Base-by-base conservation (phyloP, 1,140 invertebrate species). In the Heterodera carotae region DNA sequence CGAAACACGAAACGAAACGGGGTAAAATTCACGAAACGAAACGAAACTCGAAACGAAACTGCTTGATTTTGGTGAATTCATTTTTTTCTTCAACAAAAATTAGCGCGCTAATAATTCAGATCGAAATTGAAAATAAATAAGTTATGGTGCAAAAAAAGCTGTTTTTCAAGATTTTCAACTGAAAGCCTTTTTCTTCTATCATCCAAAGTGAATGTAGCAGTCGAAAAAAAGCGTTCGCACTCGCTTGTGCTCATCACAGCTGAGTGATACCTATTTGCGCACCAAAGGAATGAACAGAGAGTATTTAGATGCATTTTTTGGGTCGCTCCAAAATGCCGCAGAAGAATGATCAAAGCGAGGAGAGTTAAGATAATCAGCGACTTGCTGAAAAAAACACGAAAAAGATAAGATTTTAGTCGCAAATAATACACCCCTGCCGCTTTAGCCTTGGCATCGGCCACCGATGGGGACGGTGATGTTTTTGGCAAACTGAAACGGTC, bases 221-320 rank as follows among this genome's bases (percentile, higher is more conserved):
- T 34, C 2, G 64, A 67, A 67, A 67, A 67, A n/a, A 67, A 31
- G 6, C 64, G 6, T n/a, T 67, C 64, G 22, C 64, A 67, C 22
- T 67, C 64, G 31, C 29, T 33, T 33, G 64, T 15, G 0, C 10
- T 33, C 64, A 67, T 67, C n/a, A 34, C 29, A 33, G 64, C 64
- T 12, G 64, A 67, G 31, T 69, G 67, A 10, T 68, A n/a, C n/a
- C n/a, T n/a, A 68, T 68, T 68, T 68, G 34, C 66, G 15, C 34
- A 68, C 66, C 34, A 68, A 43, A 2, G 66, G 66, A 22, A 68
- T 36, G 29, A 68, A 43, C n/a, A 68, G 25, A 3, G 66, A 43
- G n/a, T 36, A 68, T 29, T 68, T 68, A 2, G 66, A 22, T n/a
- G n/a, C 66, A 68, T 68, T 68, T 3, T 25, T 2, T 1, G 66